Conservation (phyloP, 2,113 vertebrate species). For the Grammomys surdaster region DNA sequence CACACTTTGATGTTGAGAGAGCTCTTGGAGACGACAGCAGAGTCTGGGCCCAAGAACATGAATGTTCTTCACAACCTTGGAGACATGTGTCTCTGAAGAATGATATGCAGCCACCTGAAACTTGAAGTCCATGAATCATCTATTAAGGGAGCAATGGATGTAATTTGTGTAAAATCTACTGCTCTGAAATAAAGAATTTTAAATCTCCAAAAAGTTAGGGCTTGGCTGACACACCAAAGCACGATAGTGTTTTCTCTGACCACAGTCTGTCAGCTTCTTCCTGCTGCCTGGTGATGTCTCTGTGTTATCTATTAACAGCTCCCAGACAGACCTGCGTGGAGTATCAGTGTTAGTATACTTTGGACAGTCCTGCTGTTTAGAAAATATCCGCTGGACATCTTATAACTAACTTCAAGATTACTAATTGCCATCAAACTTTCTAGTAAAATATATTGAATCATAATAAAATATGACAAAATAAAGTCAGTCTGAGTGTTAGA, state of each 20-base stretch:
- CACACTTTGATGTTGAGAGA: background rate
- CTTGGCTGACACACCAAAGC: background rate
- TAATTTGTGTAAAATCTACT: conserved; percentile 36
- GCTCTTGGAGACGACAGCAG: background rate
- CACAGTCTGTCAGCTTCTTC: background rate
- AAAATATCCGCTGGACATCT: background rate
- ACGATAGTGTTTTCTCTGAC: background rate
- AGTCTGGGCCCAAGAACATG: background rate
- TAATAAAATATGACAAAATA: conserved; percentile 57
- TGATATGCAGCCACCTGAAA: background rate
- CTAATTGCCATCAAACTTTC: background rate
- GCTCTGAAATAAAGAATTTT: conserved; percentile 37
- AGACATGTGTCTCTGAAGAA: background rate
- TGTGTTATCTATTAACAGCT: background rate
- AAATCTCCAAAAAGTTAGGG: conserved; percentile 33
- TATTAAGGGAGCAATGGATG: background rate
- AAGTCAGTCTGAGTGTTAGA: conserved; percentile 8
- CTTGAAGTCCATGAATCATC: background rate
- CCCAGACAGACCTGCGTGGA: background rate
- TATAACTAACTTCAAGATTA: conserved; percentile 31
- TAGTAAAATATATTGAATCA: background rate
- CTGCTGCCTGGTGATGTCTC: background rate
- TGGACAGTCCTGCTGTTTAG: conserved; percentile 4
- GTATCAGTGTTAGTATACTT: background rate
- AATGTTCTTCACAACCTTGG: background rate